Base-by-base conservation (phyloP, 2,113 vertebrate species). In the Vimba vimba region DNA sequence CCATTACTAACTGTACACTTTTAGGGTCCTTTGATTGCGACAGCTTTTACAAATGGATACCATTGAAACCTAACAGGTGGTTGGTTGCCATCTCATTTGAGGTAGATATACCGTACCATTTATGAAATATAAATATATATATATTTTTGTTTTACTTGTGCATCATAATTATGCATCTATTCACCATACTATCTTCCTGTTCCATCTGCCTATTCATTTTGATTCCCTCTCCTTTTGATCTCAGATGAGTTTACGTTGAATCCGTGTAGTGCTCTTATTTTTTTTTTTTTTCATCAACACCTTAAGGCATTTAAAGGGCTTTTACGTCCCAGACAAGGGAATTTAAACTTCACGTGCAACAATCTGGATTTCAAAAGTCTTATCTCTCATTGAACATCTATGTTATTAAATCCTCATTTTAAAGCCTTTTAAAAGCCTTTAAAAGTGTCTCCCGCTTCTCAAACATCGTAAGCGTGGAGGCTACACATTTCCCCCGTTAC, bases 31-130 rank as follows among this genome's bases (percentile, higher is more conserved):
- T 97, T 97, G 96, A 97, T 97, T 97, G 96, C 97, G 94, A 97
- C 97, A 95, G 97, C 97, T 96, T 97, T 97, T 97, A 97, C 97
- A 97, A 97, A 97, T 94, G 97, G 97, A 97, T 97, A 97, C 97
- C 97, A 97, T 96, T 97, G 96, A 97, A 97, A 93, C 89, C 94
- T 95, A 95, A 95, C 96, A 95, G 95, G 94, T 95, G 96, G 95
- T 96, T 95, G 94, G 95, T 96, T 97, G 95, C 95, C 97, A 96
- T 96, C 97, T 96, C 96, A 94, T 94, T 95, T 94, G 96, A 97
- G 97, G 97, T 97, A 97, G 97, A 96, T 97, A 97, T 95, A 96
- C 91, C 95, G 92, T 93, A 93, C 92, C 93, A 90, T 94, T 93
- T 93, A 91, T 95, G 89, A 93, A 62, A 43, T 84, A 25, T 73